phyloP scores from a whole-genome alignment of 2,888 invertebrate genomes.

The Phortica magna region DNA sequence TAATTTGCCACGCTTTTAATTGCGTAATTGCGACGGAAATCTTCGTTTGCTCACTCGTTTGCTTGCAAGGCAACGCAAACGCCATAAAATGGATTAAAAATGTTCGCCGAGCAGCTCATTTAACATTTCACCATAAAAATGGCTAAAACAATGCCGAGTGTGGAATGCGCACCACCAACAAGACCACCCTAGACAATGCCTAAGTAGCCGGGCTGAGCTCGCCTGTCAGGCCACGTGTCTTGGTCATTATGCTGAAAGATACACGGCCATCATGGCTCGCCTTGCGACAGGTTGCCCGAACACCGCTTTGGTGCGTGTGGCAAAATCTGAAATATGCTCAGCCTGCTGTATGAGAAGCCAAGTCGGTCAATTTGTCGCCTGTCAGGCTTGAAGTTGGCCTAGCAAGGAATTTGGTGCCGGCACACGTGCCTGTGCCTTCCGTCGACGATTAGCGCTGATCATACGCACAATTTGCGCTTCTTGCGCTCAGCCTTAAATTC shows the following conservation, averaged over 20 bases:
- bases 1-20: constrained; percentile 65
- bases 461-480: constrained; percentile 28
- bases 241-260: constrained; percentile 73
- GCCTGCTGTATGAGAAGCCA: constrained; percentile 35
- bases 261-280: constrained; percentile 50
- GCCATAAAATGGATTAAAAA: constrained; percentile 72
- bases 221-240: constrained; percentile 68
- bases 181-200: constrained; percentile 62
- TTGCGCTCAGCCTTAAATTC: background rate
- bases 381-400: constrained; percentile 55
- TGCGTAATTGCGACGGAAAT: constrained; percentile 51
- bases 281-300: constrained; percentile 24
- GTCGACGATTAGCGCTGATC: constrained; percentile 34
- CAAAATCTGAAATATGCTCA: constrained; percentile 39
- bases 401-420: background rate
- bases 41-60: constrained; percentile 34
- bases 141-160: constrained; percentile 55
- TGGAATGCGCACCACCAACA: background rate
- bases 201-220: background rate
- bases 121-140: constrained; percentile 68
- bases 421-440: background rate
- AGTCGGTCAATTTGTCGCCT: constrained; percentile 72
- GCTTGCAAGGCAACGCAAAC: constrained; percentile 47
- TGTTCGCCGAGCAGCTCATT: constrained; percentile 50
- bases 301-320: background rate